Evolutionary conservation across 2,797 vertebrate species (phyloP).

Genomic region (Orientallactaga sibirica): DNA sequence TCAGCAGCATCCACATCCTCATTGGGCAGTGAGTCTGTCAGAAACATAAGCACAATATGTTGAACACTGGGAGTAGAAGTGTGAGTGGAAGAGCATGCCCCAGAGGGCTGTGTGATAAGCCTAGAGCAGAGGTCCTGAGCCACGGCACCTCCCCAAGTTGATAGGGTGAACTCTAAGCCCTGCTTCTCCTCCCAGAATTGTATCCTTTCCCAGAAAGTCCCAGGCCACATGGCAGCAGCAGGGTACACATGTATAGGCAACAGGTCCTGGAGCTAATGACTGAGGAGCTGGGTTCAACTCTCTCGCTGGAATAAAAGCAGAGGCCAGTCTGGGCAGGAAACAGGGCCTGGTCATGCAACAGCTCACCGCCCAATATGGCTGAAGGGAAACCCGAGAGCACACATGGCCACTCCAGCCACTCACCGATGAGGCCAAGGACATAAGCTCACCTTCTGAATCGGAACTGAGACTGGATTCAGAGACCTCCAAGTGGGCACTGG

Average conservation of each 20-base stretch:
- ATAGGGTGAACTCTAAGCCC: neutral
- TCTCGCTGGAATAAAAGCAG: neutral
- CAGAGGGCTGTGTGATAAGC: neutral
- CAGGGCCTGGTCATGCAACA: neutral
- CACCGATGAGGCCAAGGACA: neutral
- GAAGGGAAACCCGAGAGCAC: neutral
- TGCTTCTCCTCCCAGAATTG: neutral
- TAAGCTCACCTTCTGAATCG: slow-evolving; percentile 74
- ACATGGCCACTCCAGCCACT: neutral
- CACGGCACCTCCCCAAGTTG: neutral
- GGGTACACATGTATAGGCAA: neutral
- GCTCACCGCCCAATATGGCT: neutral
- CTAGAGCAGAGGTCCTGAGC: neutral
- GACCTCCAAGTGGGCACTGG: neutral
- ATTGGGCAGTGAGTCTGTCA: slow-evolving; percentile 74
- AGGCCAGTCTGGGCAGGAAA: neutral
- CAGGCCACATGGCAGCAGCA: neutral
- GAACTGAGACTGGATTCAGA: slow-evolving; percentile 57
- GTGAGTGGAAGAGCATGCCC: too few relatives aligned
- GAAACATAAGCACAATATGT: slow-evolving; percentile 37
- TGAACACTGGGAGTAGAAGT: accelerated
- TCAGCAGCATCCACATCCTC: slow-evolving; percentile 48
- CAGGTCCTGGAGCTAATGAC: neutral
- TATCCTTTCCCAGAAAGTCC: neutral
- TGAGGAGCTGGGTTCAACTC: neutral